phyloP scores from a whole-genome alignment of 1,140 invertebrate genomes.

The Musca vetustissima region DNA sequence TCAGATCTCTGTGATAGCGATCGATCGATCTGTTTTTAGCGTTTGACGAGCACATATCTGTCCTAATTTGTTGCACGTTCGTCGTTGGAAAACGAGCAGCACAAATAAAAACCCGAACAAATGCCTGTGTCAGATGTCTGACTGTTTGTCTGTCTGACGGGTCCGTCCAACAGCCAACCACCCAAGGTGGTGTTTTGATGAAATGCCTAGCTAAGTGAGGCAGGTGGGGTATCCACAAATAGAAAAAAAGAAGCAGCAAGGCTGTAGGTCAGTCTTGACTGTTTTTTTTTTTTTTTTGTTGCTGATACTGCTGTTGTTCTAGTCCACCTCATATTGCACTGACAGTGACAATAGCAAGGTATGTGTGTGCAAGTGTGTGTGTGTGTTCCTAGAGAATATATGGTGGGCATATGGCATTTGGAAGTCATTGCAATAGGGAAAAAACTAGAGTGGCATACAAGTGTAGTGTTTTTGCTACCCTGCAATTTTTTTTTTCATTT shows the following conservation, averaged over 20 bases:
- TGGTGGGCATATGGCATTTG: neutral
- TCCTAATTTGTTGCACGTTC: too few species aligned
- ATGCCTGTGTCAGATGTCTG: too few species aligned
- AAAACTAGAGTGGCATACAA: neutral
- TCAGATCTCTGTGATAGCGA: neutral
- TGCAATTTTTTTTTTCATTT: too few species aligned
- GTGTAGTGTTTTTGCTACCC: too few species aligned
- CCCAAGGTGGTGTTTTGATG: constrained; percentile 7
- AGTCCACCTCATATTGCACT: neutral
- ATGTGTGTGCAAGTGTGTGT: neutral
- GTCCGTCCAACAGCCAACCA: neutral
- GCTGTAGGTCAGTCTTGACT: constrained; percentile 9
- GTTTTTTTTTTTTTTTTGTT: neutral
- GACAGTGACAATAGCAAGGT: too few species aligned
- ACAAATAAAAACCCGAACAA: too few species aligned
- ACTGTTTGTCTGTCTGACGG: too few species aligned
- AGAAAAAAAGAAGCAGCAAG: neutral
- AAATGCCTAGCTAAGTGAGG: neutral
- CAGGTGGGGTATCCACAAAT: neutral
- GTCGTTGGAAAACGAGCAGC: too few species aligned
- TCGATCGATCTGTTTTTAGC: too few species aligned
- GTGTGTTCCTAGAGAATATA: too few species aligned
- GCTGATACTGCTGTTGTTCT: neutral
- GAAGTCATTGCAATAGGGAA: neutral
- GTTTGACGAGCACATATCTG: too few species aligned